phyloP scores from a whole-genome alignment of 2,113 vertebrate genomes.

The Mesembrinibis cayennensis region DNA sequence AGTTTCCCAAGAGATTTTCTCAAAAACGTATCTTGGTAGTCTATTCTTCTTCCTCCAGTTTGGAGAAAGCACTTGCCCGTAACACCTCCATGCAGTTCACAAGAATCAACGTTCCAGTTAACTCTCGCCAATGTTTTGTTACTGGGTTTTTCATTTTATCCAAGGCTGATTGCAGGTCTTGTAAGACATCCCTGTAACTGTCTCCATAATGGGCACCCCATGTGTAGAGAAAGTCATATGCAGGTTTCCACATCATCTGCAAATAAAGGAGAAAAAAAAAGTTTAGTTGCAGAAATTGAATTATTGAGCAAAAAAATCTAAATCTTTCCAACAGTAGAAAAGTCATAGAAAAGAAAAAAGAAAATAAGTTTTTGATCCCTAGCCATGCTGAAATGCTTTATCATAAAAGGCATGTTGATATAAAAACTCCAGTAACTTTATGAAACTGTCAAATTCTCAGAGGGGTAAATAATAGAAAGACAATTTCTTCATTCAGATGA shows the following conservation, averaged over 20 bases:
- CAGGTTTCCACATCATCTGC: slow-evolving; percentile 98
- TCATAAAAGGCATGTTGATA: not conserved
- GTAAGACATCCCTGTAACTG: slow-evolving; percentile 87
- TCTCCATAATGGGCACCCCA: slow-evolving; percentile 90
- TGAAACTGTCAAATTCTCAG: not conserved
- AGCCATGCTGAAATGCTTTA: not conserved
- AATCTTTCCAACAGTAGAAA: not conserved
- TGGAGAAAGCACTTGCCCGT: slow-evolving; percentile 78
- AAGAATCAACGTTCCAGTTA: slow-evolving; percentile 89
- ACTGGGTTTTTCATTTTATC: slow-evolving; percentile 97
- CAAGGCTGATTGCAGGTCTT: slow-evolving; percentile 90
- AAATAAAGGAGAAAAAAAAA: not conserved
- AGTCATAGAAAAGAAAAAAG: not conserved
- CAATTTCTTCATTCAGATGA: not conserved
- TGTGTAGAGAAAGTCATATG: slow-evolving; percentile 93
- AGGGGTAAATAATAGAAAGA: not conserved
- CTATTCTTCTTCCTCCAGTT: slow-evolving; percentile 63
- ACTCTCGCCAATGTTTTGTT: slow-evolving; percentile 90
- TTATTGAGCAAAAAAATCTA: not conserved
- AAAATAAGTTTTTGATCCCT: not conserved
- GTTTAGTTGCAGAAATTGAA: not conserved
- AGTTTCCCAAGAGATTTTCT: not conserved
- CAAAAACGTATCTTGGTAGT: not conserved
- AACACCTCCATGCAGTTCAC: slow-evolving; percentile 89
- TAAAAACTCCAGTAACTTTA: not conserved